Conservation (phyloP, 2,797 vertebrate genomes). For the Microctenopoma stevenorrisi region DNA sequence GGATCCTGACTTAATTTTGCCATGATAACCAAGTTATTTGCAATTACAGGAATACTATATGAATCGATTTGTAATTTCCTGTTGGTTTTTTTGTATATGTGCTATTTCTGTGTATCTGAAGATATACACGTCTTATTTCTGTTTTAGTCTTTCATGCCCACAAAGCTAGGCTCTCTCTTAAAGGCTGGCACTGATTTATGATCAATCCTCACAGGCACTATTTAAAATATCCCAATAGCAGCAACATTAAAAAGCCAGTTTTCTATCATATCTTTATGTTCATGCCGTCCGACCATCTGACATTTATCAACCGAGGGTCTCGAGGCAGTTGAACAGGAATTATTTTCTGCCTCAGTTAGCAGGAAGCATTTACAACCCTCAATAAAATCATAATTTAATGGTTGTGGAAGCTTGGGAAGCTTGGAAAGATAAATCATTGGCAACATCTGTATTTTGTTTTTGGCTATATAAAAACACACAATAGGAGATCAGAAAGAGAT, state of each 20-base stretch:
- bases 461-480: constrained; percentile 2
- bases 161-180: background rate
- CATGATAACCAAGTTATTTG: background rate
- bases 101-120: background rate
- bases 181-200: constrained; percentile 10
- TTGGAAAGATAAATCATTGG: background rate
- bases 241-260: constrained; percentile 28
- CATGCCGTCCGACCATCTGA: constrained; percentile 11
- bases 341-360: constrained; percentile 18
- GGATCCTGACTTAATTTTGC: background rate
- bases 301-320: constrained; percentile 26
- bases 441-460: background rate
- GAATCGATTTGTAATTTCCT: background rate
- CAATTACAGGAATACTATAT: too few species aligned
- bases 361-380: constrained; percentile 26
- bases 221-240: background rate
- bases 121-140: background rate
- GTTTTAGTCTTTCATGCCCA: background rate
- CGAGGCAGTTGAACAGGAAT: constrained; percentile 6
- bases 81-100: too few species aligned
- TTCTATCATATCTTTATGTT: constrained; percentile 45
- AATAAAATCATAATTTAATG: constrained; percentile 23
- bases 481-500: constrained; percentile 5
- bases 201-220: constrained; percentile 11
- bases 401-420: background rate